phyloP scores from a whole-genome alignment of 1,140 invertebrate species.

The Lepidotrigona ventralis region DNA sequence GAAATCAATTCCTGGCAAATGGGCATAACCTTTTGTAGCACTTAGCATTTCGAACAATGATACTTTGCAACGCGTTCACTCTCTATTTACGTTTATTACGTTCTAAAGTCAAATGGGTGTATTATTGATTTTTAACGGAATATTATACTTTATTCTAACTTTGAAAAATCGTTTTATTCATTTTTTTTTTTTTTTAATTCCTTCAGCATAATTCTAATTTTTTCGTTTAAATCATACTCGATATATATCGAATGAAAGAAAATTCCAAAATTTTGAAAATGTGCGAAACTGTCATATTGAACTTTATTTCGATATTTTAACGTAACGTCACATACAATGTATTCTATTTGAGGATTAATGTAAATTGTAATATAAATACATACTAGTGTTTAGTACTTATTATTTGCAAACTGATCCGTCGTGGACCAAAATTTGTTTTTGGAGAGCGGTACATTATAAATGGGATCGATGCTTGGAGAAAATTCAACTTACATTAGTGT shows the following conservation, averaged over 20 bases:
- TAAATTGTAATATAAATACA: not conserved
- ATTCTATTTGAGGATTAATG: too few relatives aligned
- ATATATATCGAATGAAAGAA: not conserved
- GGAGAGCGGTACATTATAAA: not conserved
- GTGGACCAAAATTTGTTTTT: not conserved
- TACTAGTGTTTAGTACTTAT: not conserved
- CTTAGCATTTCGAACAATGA: not conserved
- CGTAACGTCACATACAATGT: too few relatives aligned
- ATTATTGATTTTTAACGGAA: not conserved
- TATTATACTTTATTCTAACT: not conserved
- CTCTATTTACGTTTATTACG: not conserved
- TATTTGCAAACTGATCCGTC: not conserved
- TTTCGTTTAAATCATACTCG: not conserved
- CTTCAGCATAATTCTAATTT: too few relatives aligned
- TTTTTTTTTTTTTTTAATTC: too few relatives aligned
- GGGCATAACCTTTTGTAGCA: not conserved
- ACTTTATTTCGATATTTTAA: too few relatives aligned
- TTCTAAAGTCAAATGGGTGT: not conserved
- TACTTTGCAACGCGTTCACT: not conserved
- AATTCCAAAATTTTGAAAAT: not conserved
- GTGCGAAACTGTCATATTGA: not conserved
- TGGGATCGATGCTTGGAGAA: not conserved
- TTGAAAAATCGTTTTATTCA: not conserved
- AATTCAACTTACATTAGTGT: not conserved
- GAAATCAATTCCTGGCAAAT: not conserved